Evolutionary conservation across 2,888 invertebrate genomes (phyloP), one percentile per base, ranked within the genome.

Genomic region (Eupithecia centaureata): DNA sequence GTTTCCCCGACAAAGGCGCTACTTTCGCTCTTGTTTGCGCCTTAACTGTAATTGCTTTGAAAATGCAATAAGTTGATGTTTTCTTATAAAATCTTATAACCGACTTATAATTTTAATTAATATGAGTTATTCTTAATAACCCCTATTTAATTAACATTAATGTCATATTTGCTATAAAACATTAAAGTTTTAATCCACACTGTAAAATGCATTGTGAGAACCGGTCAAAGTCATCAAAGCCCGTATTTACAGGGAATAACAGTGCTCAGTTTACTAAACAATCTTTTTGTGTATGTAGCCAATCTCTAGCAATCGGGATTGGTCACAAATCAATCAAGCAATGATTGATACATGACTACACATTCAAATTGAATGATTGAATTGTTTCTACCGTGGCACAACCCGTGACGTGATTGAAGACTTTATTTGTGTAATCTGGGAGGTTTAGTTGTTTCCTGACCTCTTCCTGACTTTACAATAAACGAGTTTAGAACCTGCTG

Each of bases 281-380:
- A 56, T 10, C 30, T 27, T 56, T 56, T 13, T 18, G 54, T 56
- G 28, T n/a, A 30, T 1, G n/a, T 15, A 18, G n/a, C 18, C 28
- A 54, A 30, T 28, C 28, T 52, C 30, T 38, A 56, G 27, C 35
- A 59, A 68, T 64, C 63, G 2, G n/a, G 33, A 58, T 61, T 18
- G 38, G 52, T 56, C 59, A 65, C 64, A 65, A 77, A 82, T 82
- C 81, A 77, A 82, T 82, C 81, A 76, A 22, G 12, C 30, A 28
- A 65, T 75, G 77, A 80, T 79, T 73, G 77, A 77, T 77, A 60
- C 71, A 66, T 59, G 72, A 72, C 32, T 76, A 78, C 81, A 28
- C 22, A 47, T 47, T 47, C 18, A 42, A 18, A 18, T 18, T n/a
- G 47, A 18, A 18, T 10, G 10, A 42, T 18, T 42, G 8, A 47